Base-by-base conservation (phyloP, 2,113 vertebrate species). In the Pituophis catenifer region DNA sequence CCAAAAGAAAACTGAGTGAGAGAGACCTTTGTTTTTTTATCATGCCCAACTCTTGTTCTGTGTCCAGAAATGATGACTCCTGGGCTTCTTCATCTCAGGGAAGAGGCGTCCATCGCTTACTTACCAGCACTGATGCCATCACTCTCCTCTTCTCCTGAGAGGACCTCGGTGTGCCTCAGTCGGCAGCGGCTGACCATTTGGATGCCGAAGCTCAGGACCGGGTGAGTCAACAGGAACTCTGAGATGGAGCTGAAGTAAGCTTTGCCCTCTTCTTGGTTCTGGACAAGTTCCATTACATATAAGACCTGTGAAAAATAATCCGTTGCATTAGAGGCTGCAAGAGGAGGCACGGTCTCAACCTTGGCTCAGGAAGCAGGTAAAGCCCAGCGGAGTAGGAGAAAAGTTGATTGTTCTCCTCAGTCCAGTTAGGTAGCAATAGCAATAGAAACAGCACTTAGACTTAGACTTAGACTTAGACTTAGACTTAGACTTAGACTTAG, bases 171-270 rank as follows among this genome's bases (percentile, higher is more conserved):
- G 97, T 99, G 98, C 59, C 98, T 97, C 5, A 99, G 93, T 13
- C 98, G 98, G 94, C 98, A 98, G 89, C 98, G 98, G 86, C 98
- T 97, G 88, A 99, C 99, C 5, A 99, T 99, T 94, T 99, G 98
- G 86, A 99, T 98, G 24, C 99, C 99, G 1, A 99, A 99, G 97
- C 99, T 99, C 8, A 99, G 98, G 55, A 99, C 99, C 0, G 99
- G 99, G 94, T 99, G 99, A n/a, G 99, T 99, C 24, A 99, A 98
- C 92, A 99, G 97, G 97, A 99, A 99, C 97, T 99, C 99, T 0
- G 99, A 99, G 94, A 99, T 98, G 0, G 99, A 99, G n/a, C 98
- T 99, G 96, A 99, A 99, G 91, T 97, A 98, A 58, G 99, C 99
- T 44, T 97, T 98, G 48, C 99, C 99, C 19, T 99, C 99, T 29